phyloP scores from a whole-genome alignment of 2,888 invertebrate genomes.

The Syrista parreyssii region DNA sequence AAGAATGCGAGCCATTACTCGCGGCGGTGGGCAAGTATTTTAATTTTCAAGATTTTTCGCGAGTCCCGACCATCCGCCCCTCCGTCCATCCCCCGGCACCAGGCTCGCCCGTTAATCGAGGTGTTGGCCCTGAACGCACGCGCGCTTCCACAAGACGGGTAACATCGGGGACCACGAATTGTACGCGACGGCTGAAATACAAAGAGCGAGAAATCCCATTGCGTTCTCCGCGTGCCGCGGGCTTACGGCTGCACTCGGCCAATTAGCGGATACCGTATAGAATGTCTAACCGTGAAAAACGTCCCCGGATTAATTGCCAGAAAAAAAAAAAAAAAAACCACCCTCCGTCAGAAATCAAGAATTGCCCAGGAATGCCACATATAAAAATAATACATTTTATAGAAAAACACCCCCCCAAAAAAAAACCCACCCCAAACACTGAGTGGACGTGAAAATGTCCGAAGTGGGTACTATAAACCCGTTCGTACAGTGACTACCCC shows the following conservation, averaged over 20 bases:
- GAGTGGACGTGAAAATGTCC: not conserved
- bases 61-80: not conserved
- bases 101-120: not conserved
- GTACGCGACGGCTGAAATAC: not conserved
- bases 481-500: no score
- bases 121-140: not conserved
- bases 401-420: not conserved
- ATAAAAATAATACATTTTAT: no score
- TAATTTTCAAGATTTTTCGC: conserved; percentile 41
- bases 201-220: conserved; percentile 7
- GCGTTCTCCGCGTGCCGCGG: conserved; percentile 35
- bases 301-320: not conserved
- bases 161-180: not conserved
- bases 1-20: conserved; percentile 34
- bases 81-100: not conserved
- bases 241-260: conserved; percentile 33
- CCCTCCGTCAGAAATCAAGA: not conserved
- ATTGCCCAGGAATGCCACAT: not conserved
- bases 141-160: not conserved
- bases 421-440: not conserved
- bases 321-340: not conserved
- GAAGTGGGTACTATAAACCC: no score
- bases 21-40: conserved; percentile 32
- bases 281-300: conserved; percentile 12
- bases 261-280: conserved; percentile 46